Evolutionary conservation across 2,888 invertebrate species (phyloP), one percentile per base, ranked within the genome.

Genomic region (Aleiodes testaceus): DNA sequence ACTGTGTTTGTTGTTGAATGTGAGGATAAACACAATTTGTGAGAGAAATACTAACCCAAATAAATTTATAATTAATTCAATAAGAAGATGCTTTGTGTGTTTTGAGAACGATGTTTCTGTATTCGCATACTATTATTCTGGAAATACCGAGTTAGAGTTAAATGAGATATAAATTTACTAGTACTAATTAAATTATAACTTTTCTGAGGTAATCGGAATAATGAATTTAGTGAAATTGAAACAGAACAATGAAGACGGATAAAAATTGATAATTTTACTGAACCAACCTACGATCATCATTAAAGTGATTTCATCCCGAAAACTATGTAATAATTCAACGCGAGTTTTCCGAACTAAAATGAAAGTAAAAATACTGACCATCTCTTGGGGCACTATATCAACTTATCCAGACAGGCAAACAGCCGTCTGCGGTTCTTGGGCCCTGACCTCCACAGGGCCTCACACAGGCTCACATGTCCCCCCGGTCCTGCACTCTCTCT

Each of bases 251-350:
- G 5, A 26, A 26, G 5, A 26, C 5, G 3, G 5, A 26, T 5
- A 5, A 26, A 26, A 26, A 26, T 36, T 36, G 2, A 9, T 26
- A 3, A 2, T 26, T 5, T 22, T 22, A 22, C 5, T 26, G 5
- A 26, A 26, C 26, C 4, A 5, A 26, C 45, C 22, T 44, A 45
- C 45, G 12, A 20, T 45, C 20, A 45, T 63, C 36, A 59, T 30
- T 18, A 42, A 59, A 42, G 42, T 42, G 18, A 42, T 59, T 16
- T 7, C 36, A 36, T 16, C 6, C 18, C 12, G 14, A 6, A 42
- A 59, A 55, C 66, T 76, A 79, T 80, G 83, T 85, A 84, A 85
- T 85, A 84, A 85, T 85, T 85, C 83, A 85, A 83, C 81, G 84
- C 81, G 83, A 78, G 79, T 75, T 72, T 77, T 78, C 76, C 73